Conservation (phyloP, 2,113 vertebrate species). For the Megaptera novaeangliae region DNA sequence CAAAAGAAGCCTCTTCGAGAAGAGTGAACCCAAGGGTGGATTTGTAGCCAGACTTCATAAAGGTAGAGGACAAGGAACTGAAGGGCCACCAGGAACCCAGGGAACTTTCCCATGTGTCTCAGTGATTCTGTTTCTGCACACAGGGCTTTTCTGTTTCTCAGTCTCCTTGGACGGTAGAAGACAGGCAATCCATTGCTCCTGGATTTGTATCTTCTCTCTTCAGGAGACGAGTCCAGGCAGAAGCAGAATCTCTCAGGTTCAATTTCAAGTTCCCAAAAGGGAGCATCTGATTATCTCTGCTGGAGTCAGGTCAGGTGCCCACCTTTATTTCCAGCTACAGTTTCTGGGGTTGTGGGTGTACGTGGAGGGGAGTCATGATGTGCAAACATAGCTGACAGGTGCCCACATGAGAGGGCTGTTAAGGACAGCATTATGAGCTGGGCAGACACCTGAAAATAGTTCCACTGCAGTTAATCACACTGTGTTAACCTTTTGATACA, state of each 20-base stretch:
- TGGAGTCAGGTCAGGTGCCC: not conserved
- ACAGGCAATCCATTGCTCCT: not conserved
- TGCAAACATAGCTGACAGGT: not conserved
- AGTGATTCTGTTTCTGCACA: not conserved
- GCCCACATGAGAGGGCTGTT: not conserved
- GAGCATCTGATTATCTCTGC: not conserved
- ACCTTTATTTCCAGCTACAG: not conserved
- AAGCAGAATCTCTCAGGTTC: not conserved
- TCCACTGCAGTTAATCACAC: not conserved
- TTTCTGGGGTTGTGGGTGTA: not conserved
- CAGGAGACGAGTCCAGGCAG: not conserved
- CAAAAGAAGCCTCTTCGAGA: not conserved
- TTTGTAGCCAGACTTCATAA: not conserved
- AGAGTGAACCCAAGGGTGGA: not conserved
- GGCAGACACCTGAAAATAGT: not conserved
- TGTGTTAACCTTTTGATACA: not conserved
- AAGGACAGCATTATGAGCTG: not conserved
- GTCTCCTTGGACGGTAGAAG: not conserved
- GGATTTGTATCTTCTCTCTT: not conserved
- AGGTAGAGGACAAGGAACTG: not conserved
- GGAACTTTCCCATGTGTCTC: accelerated
- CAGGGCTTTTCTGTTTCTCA: not conserved
- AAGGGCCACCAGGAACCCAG: not conserved
- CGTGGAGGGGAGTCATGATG: not conserved
- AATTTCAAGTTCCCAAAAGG: not conserved